Evolutionary conservation across 2,113 vertebrate genomes (phyloP).

Genomic region (Xenotilapia longispinis): DNA sequence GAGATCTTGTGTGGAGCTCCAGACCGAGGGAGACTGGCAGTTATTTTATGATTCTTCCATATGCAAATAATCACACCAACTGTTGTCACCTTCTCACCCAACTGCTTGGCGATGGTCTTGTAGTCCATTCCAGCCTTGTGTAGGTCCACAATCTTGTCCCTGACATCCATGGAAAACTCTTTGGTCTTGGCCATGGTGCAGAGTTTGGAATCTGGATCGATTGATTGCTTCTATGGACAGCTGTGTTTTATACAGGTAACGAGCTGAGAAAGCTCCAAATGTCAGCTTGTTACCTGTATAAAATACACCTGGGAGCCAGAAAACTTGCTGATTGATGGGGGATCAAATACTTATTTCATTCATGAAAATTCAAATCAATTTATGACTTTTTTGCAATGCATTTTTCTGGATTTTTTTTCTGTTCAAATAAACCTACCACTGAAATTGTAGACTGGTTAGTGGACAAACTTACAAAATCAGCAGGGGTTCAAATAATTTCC

Average conservation of each 20-base stretch:
- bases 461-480: background rate
- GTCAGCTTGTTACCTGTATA: background rate
- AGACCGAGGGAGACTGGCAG: background rate
- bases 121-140: background rate
- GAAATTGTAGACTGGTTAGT: background rate
- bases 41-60: background rate
- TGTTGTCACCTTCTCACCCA: rapidly evolving
- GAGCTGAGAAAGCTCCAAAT: background rate
- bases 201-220: background rate
- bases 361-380: background rate
- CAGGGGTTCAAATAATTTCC: background rate
- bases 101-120: rapidly evolving
- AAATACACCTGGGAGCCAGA: background rate
- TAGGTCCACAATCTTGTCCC: background rate
- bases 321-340: background rate
- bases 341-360: background rate
- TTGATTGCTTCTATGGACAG: background rate
- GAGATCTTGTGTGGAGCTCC: background rate
- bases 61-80: rapidly evolving
- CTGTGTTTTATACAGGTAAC: background rate
- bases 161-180: background rate
- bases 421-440: background rate
- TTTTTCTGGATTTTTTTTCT: background rate
- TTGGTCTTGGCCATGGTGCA: background rate
- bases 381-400: background rate